Conservation (phyloP, 2,888 invertebrate species). For the Petrophora chlorosata region DNA sequence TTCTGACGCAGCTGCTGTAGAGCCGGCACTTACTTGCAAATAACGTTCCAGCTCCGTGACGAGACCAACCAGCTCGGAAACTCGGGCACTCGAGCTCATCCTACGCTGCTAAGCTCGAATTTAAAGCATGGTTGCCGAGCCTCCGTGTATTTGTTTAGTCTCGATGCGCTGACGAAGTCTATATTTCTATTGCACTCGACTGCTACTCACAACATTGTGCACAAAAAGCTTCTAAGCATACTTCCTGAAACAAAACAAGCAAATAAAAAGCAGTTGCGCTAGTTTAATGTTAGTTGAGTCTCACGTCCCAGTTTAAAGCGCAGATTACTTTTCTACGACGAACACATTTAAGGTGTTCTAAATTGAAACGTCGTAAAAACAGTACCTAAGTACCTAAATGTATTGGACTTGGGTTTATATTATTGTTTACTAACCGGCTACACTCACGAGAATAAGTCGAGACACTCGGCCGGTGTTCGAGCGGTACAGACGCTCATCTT, state of each 20-base stretch:
- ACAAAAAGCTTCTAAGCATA: conserved; percentile 22
- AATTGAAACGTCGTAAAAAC: conserved; percentile 18
- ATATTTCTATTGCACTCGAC: conserved; percentile 26
- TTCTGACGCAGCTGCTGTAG: conserved; percentile 48
- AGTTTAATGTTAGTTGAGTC: conserved; percentile 22
- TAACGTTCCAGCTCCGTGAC: conserved; percentile 43
- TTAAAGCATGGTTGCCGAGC: conserved; percentile 44
- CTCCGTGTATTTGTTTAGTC: conserved; percentile 41
- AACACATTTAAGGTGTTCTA: conserved; percentile 8
- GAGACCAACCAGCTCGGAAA: conserved; percentile 42
- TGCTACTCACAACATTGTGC: conserved; percentile 27
- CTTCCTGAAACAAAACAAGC: conserved; percentile 20
- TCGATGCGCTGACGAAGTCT: conserved; percentile 23
- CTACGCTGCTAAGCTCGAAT: conserved; percentile 44
- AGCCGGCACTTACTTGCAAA: conserved; percentile 53
- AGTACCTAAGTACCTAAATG: conserved; percentile 6
- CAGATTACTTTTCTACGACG: conserved; percentile 12
- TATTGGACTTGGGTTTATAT: conserved; percentile 3
- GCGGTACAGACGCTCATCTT: no score
- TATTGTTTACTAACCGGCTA: no score
- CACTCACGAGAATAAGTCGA: no score
- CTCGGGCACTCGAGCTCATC: conserved; percentile 55
- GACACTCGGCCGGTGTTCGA: no score
- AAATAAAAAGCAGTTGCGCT: conserved; percentile 25
- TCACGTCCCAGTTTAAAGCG: conserved; percentile 19